Base-by-base conservation (phyloP, 2,113 vertebrate genomes). In the Cebidichthys violaceus region DNA sequence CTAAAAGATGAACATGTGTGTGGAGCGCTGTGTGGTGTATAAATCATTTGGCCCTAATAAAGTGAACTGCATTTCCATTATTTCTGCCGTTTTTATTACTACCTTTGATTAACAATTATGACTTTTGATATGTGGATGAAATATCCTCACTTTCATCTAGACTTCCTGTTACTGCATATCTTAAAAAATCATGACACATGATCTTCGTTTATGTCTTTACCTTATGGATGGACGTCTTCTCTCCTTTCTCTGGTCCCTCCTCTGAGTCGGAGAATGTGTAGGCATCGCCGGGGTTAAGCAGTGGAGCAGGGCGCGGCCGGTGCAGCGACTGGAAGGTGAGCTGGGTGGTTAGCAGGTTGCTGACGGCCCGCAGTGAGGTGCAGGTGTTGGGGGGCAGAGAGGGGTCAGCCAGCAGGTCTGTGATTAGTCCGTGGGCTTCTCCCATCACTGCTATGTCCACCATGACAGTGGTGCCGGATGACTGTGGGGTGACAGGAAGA, bases 361-460 rank as follows among this genome's bases (percentile, higher is more conserved):
- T 99, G 72, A 99, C 98, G 0, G 98, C 97, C 78, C 98, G 94
- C 78, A 99, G 90, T 0, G 98, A 98, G 0, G 97, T 97, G 93
- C 97, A 98, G 78, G 97, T 98, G 0, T 97, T 97, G 29, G 98
- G 96, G 3, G 98, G 97, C 84, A 99, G 93, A 0, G 97, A 97
- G 10, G 98, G 96, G 85, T 99, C 98, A 0, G 98, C 98, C 86
- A 99, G 92, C 24, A 99, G 96, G 91, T 99, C 98, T 0, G 97
- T 96, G 86, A 99, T 99, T 70, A 99, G 96, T 13, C 98, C 98
- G 0, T 99, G 98, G 1, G 98, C 98, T 85, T 99, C 98, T 10
- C 98, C 98, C 98, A 99, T 99, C 89, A 99, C 97, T 0, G 98
- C 97, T 0, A 99, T 98, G 70, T 99, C 98, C 94, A 99, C 98